Evolutionary conservation across 1,140 invertebrate species (phyloP), one percentile per base, ranked within the genome.

Genomic region (Odontomachus brunneus): DNA sequence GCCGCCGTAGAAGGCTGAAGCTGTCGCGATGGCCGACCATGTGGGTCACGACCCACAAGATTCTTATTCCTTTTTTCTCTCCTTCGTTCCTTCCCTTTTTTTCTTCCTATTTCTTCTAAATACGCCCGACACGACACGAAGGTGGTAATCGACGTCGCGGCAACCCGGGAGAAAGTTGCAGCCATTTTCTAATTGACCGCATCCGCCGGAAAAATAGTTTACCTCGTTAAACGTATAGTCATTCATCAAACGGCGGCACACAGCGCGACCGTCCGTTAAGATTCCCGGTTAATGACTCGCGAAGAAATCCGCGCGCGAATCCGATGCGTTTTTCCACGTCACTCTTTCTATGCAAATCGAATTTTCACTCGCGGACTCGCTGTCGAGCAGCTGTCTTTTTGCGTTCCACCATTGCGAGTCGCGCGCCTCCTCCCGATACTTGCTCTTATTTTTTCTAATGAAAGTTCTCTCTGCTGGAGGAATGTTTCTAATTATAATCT

Each of bases 151-250:
- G 19, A 44, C 49, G 59, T 24, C 11, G 9, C 17, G 38, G 53
- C 29, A 59, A 44, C 60, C 48, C 72, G 71, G 51, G 90, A 92
- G 91, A 92, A 92, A 92, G 91, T 2, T 92, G 89, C 89, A 76
- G 89, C 63, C 69, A 91, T 92, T 92, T 92, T 92, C 89, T 92
- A 90, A 92, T 91, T 90, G 89, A 91, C 89, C 86, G 88, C 87
- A 89, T 92, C 88, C 88, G 90, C 88, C 86, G 90, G 88, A 90
- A 92, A 92, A 92, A 90, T 90, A 81, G 75, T 87, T 65, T n/a
- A 55, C 17, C 59, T 66, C 9, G 53, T 65, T 82, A 15, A 69
- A 84, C 22, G 55, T 49, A 75, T 4, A 73, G 59, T 78, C 57
- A 83, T 72, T 78, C 59, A 7, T 7, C 33, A 72, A 1, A 78